phyloP scores from a whole-genome alignment of 2,888 invertebrate genomes.

The Parnassius apollo region DNA sequence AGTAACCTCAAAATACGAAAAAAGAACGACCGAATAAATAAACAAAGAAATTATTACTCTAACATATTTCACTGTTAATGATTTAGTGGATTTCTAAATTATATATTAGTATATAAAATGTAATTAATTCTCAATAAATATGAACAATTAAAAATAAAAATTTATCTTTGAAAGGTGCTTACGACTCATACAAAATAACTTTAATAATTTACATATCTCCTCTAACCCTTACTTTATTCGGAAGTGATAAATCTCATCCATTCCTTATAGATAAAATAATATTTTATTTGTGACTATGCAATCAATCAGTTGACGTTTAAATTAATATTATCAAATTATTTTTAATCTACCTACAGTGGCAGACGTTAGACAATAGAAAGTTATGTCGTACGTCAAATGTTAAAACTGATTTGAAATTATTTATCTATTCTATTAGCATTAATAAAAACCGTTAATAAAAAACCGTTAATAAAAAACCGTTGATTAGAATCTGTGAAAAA shows the following conservation, averaged over 20 bases:
- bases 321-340: constrained; percentile 42
- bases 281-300: constrained; percentile 35
- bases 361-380: constrained; percentile 28
- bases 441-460: too few species aligned
- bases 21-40: too few species aligned
- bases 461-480: too few species aligned
- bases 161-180: neutral
- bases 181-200: neutral
- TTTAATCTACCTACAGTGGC: constrained; percentile 40
- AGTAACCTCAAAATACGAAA: too few species aligned
- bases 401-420: neutral
- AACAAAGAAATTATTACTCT: too few species aligned
- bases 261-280: constrained; percentile 61
- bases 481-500: neutral
- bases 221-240: constrained; percentile 31
- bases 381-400: neutral
- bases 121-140: too few species aligned
- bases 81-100: too few species aligned
- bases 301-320: constrained; percentile 37
- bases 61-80: too few species aligned
- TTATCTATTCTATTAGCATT: neutral
- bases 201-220: neutral
- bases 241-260: constrained; percentile 47
- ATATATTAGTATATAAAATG: too few species aligned
- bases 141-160: neutral